phyloP scores from a whole-genome alignment of 2,888 invertebrate genomes.

The Physocephala rufipes region DNA sequence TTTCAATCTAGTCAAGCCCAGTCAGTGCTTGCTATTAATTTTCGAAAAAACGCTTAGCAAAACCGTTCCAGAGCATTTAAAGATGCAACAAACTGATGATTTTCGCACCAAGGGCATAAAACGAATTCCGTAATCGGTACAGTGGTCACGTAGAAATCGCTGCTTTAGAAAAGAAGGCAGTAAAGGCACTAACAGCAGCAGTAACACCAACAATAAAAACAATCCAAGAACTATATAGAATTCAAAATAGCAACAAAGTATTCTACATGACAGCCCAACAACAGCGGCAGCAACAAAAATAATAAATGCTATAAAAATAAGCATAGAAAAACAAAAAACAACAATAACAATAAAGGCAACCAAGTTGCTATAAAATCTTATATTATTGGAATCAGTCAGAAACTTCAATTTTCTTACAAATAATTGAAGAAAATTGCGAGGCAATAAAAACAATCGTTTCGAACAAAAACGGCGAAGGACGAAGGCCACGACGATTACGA shows the following conservation, averaged over 20 bases:
- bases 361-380: background rate
- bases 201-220: constrained; percentile 16
- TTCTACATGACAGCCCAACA: no score
- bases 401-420: constrained; percentile 22
- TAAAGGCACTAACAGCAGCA: background rate
- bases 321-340: background rate
- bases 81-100: constrained; percentile 6
- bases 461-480: background rate
- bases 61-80: constrained; percentile 10
- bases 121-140: background rate
- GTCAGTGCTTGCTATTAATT: background rate
- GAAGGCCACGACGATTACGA: background rate
- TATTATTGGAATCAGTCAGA: constrained; percentile 14
- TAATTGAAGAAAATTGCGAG: constrained; percentile 22
- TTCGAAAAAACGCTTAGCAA: background rate
- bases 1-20: background rate
- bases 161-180: background rate
- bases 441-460: background rate
- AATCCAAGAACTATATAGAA: constrained; percentile 1
- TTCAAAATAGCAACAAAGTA: constrained; percentile 1
- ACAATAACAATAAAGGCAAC: background rate
- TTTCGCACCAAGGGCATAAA: constrained; percentile 14
- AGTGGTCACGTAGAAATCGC: constrained; percentile 20
- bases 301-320: background rate
- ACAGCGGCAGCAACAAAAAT: constrained; percentile 11